Conservation (phyloP, 2,797 vertebrate species). For the Odontamblyopus rebecca region DNA sequence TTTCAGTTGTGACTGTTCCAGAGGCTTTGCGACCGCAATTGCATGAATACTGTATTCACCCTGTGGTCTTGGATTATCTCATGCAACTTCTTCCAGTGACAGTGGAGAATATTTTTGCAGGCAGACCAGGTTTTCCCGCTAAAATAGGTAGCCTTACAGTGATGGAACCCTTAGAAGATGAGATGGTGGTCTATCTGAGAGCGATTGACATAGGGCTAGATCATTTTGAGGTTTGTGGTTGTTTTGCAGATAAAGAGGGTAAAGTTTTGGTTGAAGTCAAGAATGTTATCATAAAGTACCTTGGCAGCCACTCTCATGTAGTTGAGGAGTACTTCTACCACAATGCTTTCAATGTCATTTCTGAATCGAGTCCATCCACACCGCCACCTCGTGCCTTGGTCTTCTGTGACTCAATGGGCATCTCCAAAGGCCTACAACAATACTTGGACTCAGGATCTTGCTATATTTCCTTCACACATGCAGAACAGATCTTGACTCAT, state of each 20-base stretch:
- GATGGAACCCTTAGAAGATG: conserved; percentile 77
- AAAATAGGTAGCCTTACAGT: conserved; percentile 80
- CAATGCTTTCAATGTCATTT: conserved; percentile 69
- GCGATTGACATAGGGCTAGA: conserved; percentile 62
- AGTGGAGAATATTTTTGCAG: conserved; percentile 49
- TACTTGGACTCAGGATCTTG: conserved; percentile 69
- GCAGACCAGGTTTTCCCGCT: conserved; percentile 77
- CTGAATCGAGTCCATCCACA: conserved; percentile 21
- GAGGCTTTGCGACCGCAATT: conserved; percentile 68
- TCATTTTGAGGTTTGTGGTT: conserved; percentile 81
- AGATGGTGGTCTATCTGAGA: conserved; percentile 86
- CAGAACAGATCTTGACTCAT: conserved; percentile 50
- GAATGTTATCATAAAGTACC: conserved; percentile 71
- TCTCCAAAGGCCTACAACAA: conserved; percentile 70
- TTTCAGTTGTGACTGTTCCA: conserved; percentile 74
- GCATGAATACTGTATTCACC: conserved; percentile 83
- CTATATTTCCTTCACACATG: conserved; percentile 40
- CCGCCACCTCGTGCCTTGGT: conserved; percentile 70
- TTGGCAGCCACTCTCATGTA: conserved; percentile 62
- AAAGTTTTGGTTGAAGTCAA: conserved; percentile 81
- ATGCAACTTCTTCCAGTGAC: conserved; percentile 80
- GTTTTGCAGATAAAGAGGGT: conserved; percentile 80
- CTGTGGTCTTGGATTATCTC: conserved; percentile 84
- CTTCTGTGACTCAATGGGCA: conserved; percentile 79
- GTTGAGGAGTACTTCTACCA: conserved; percentile 81